Evolutionary conservation across 2,113 vertebrate species (phyloP).

Genomic region (Athene cunicularia): DNA sequence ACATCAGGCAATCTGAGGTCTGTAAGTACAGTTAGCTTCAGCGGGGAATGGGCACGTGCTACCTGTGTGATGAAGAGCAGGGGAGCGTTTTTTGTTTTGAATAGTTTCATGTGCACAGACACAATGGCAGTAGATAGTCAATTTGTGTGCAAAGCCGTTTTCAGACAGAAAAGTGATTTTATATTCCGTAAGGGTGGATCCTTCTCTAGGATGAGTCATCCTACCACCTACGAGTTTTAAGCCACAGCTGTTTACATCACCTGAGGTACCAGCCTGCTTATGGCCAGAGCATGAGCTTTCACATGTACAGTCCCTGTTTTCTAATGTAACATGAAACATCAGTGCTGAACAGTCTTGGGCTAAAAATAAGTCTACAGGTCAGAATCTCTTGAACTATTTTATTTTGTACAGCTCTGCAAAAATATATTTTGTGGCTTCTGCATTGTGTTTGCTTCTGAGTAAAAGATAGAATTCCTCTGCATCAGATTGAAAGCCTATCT

Average conservation of each 20-base stretch:
- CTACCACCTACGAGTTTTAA: not conserved
- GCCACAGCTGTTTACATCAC: not conserved
- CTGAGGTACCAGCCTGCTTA: not conserved
- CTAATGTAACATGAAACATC: not conserved
- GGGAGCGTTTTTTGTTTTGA: not conserved
- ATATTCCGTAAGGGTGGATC: not conserved
- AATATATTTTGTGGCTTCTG: not conserved
- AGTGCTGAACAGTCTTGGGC: not conserved
- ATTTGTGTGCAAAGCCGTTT: not conserved
- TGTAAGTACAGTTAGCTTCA: not conserved
- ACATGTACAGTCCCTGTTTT: accelerated
- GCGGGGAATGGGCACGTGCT: not conserved
- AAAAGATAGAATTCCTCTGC: not conserved
- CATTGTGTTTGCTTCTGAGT: not conserved
- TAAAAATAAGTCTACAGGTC: not conserved
- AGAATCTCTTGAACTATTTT: not conserved
- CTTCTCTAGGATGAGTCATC: not conserved
- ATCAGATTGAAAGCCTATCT: not conserved
- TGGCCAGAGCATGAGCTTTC: not conserved
- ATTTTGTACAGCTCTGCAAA: not conserved
- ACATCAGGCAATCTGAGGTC: not conserved
- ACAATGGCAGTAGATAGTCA: not conserved
- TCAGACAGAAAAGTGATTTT: not conserved
- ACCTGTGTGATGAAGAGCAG: not conserved
- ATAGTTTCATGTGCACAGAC: not conserved